A percentile compares a stretch with the other conserved stretches of the same genome.
These are phyloP conservation scores for Tethea ocularis DNA, from an alignment of 2,888 invertebrate genomes.

Conservation along the genomic window DNA sequence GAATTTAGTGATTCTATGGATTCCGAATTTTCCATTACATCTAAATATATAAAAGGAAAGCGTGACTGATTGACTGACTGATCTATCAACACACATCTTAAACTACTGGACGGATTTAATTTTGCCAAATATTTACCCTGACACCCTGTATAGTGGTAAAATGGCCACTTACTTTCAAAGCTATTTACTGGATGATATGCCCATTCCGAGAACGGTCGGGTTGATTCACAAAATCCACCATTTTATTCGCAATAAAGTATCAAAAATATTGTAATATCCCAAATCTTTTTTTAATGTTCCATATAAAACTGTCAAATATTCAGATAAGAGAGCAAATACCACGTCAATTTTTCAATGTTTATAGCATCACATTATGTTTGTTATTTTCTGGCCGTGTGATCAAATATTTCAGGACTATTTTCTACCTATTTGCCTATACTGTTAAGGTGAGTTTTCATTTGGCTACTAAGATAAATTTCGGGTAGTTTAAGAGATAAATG, in stretches of 20 bases:
- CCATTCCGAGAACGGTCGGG: not conserved
- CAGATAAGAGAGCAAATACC: not conserved
- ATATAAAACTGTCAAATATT: slow-evolving; percentile 1
- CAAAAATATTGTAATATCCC: not conserved
- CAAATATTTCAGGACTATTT: not conserved
- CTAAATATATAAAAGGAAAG: too few species aligned
- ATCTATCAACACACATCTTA: too few species aligned
- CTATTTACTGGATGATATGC: not conserved
- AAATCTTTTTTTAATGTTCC: not conserved
- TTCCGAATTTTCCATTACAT: too few species aligned
- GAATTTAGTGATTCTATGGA: too few species aligned
- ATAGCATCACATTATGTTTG: not conserved
- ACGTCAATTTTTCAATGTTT: not conserved
- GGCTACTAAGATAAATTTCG: slow-evolving; percentile 12
- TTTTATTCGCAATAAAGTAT: not conserved
- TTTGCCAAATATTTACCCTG: too few species aligned
- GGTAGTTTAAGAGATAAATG: slow-evolving; percentile 24
- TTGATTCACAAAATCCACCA: not conserved
- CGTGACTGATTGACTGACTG: too few species aligned
- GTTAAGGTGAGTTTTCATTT: slow-evolving; percentile 18
- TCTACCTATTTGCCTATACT: not conserved
- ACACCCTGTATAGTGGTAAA: too few species aligned
- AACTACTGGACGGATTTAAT: too few species aligned
- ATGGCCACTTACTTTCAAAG: too few species aligned
- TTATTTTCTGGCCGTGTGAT: slow-evolving; percentile 1